Conservation (phyloP, 2,888 invertebrate genomes). For the Diarsia brunnea region DNA sequence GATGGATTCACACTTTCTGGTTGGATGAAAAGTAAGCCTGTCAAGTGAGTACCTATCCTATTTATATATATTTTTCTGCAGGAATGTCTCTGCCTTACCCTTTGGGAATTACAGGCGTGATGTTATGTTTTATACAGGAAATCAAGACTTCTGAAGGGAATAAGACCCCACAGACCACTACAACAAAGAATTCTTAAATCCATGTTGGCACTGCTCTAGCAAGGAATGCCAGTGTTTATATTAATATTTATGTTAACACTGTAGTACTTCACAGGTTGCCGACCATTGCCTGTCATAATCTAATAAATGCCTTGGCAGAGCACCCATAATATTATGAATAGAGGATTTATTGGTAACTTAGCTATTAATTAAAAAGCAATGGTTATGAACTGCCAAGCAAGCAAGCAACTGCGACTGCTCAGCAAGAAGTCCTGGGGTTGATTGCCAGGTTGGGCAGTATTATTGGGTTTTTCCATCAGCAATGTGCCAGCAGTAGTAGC, state of each 20-base stretch:
- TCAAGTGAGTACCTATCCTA: constrained; percentile 81
- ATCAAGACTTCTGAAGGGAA: not conserved
- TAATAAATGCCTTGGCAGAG: not conserved
- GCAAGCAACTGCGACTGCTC: no score
- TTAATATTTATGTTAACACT: not conserved
- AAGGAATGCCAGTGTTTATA: constrained; percentile 1
- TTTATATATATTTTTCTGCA: not conserved
- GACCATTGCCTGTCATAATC: not conserved
- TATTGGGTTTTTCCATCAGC: no score
- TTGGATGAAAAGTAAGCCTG: constrained; percentile 94
- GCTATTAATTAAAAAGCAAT: not conserved
- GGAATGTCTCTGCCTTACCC: no score
- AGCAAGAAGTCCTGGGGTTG: no score
- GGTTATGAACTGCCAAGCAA: not conserved
- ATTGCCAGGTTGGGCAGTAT: no score
- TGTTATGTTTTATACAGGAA: not conserved
- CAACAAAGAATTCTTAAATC: not conserved
- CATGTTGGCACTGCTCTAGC: not conserved
- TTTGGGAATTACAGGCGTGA: no score
- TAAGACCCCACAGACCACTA: not conserved
- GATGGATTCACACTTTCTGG: constrained; percentile 92
- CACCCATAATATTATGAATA: not conserved
- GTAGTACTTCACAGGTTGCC: no score
- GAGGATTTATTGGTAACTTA: constrained; percentile 7
- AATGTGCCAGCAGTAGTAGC: no score